These are phyloP conservation scores for Mimumesa dahlbomi DNA, from an alignment of 2,888 invertebrate genomes.

Conservation along the genomic window DNA sequence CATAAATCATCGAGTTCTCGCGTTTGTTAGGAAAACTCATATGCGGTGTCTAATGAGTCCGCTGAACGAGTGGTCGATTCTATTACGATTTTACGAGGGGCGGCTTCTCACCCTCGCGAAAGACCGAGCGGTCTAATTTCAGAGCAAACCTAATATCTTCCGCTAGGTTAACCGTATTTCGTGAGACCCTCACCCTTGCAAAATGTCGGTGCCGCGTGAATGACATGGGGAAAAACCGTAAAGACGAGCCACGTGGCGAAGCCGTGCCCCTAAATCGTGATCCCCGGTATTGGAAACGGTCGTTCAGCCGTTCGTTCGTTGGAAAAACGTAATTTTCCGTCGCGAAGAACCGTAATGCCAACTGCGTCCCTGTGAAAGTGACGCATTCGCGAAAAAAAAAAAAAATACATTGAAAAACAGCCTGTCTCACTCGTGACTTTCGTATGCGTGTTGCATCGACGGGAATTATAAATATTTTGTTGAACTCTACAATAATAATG, in stretches of 20 bases:
- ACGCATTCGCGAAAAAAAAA: too few relatives aligned
- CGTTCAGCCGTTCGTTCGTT: conserved; percentile 6
- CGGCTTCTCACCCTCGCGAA: conserved; percentile 13
- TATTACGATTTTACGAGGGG: conserved; percentile 37
- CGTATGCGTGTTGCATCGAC: too few relatives aligned
- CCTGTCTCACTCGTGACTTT: too few relatives aligned
- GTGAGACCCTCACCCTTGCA: conserved; percentile 43
- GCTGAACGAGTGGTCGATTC: conserved; percentile 28
- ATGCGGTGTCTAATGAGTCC: conserved; percentile 1
- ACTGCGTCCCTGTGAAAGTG: too few relatives aligned
- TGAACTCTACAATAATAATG: too few relatives aligned
- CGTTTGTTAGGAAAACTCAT: too few relatives aligned
- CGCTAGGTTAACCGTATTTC: conserved; percentile 69
- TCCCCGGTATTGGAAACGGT: conserved; percentile 11
- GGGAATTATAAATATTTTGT: too few relatives aligned
- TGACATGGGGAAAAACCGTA: conserved; percentile 18
- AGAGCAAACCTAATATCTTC: conserved; percentile 67
- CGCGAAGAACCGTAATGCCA: not conserved
- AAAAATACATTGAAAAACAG: too few relatives aligned
- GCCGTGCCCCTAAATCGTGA: conserved; percentile 34
- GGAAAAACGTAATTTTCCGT: not conserved
- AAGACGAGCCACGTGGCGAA: conserved; percentile 17
- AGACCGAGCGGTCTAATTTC: conserved; percentile 58
- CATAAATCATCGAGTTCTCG: too few relatives aligned
- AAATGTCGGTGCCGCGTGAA: conserved; percentile 38